Conservation (phyloP, 2,888 invertebrate species). For the Hecatera dysodea region DNA sequence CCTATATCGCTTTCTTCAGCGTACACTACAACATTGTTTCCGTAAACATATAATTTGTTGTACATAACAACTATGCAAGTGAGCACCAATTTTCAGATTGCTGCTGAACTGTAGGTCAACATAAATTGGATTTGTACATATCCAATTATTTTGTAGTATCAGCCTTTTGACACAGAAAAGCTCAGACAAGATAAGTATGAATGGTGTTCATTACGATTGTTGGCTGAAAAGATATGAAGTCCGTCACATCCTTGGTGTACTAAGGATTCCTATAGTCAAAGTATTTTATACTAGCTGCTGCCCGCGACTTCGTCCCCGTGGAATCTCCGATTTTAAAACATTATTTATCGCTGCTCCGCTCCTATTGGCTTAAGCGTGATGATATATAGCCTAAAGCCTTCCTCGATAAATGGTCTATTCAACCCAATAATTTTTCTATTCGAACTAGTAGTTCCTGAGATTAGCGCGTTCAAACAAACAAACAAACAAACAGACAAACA, state of each 20-base stretch:
- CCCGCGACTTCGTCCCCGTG: too few relatives aligned
- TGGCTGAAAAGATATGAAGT: not conserved
- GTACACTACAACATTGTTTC: conserved; percentile 31
- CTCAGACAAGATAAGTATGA: not conserved
- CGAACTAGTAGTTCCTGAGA: too few relatives aligned
- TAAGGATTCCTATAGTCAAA: not conserved
- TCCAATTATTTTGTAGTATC: not conserved
- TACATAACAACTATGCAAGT: conserved; percentile 5
- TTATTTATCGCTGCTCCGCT: too few relatives aligned
- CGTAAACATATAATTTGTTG: conserved; percentile 19
- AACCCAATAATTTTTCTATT: too few relatives aligned
- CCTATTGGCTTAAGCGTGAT: too few relatives aligned
- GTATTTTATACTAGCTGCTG: too few relatives aligned
- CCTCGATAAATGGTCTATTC: too few relatives aligned
- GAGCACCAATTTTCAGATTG: conserved; percentile 18
- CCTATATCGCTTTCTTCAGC: conserved; percentile 16
- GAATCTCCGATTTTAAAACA: too few relatives aligned
- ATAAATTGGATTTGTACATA: not conserved
- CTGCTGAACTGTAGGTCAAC: conserved; percentile 38
- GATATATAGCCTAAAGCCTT: too few relatives aligned
- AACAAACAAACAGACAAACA: too few relatives aligned
- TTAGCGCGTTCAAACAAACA: too few relatives aligned
- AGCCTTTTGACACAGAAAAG: not conserved
- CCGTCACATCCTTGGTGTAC: not conserved
- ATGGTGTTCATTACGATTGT: not conserved